Conservation (phyloP, 2,113 vertebrate genomes). For the Cinclus mexicanus region DNA sequence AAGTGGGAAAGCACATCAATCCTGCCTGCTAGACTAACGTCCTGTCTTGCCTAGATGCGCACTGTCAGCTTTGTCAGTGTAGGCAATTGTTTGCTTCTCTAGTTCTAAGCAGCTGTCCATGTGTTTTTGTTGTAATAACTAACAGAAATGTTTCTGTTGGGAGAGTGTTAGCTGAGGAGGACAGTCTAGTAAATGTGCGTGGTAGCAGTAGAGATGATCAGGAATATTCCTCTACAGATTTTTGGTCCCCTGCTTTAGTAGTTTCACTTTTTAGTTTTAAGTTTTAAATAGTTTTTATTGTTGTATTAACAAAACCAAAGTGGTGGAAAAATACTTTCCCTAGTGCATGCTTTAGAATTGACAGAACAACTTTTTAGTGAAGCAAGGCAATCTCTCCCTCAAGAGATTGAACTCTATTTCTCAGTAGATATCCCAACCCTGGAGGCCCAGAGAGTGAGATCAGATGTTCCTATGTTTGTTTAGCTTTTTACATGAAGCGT, state of each 20-base stretch:
- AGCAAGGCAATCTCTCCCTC: background rate
- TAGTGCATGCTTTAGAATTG: background rate
- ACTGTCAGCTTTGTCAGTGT: background rate
- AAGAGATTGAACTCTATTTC: background rate
- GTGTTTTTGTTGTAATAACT: background rate
- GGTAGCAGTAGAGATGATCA: background rate
- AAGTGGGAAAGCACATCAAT: background rate
- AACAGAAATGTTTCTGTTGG: background rate
- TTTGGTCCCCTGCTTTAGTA: background rate
- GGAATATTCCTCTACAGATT: background rate
- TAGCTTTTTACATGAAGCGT: background rate
- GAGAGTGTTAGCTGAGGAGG: background rate
- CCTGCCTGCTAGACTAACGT: background rate
- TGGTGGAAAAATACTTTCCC: background rate
- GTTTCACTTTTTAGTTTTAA: background rate
- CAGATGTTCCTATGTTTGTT: background rate
- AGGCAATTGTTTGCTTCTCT: background rate
- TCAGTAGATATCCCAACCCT: background rate
- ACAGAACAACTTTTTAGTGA: background rate
- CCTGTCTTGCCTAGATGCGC: background rate
- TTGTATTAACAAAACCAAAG: background rate
- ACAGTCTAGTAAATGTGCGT: accelerated
- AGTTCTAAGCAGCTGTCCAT: background rate
- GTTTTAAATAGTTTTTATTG: background rate
- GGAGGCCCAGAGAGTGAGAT: background rate